Evolutionary conservation across 2,888 invertebrate genomes (phyloP), one percentile per base, ranked within the genome.

Genomic region (Capitulum mitella): DNA sequence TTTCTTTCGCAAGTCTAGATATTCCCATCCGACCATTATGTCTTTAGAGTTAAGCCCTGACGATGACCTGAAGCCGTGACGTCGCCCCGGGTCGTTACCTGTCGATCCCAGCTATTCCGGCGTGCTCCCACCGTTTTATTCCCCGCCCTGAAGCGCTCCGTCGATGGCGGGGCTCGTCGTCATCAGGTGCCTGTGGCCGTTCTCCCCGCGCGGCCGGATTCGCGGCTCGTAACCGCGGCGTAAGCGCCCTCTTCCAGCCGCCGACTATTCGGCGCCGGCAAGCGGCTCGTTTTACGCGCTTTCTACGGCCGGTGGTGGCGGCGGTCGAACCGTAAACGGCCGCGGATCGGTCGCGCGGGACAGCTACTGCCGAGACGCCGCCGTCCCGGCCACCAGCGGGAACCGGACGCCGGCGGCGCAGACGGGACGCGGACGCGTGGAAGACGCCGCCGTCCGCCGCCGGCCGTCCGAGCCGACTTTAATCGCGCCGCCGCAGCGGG

Each of bases 381-480:
- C 76, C 26, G 80, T 54, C 48, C 81, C 81, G 74, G 79, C 79
- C 37, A 79, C 29, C 48, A 81, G 77, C 75, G 80, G 81, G 19
- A 77, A 77, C 29, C 12, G 43, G 12, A 12, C 43, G 43, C 43
- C 43, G 43, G 12, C n/a, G n/a, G n/a, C n/a, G n/a, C 6, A 43
- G 43, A 43, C 43, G 43, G 43, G 12, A 12, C 43, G n/a, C 54
- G 6, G 54, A 54, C 14, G 54, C 54, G 19, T 6, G 19, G 54
- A 54, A 19, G 54, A 26, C 54, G n/a, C 29, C 58, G 26, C 58
- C 26, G 81, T 43, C 78, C 77, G 48, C 78, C 77, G 16, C 79
- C 78, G 48, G 78, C 40, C 46, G 74, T 79, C 51, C 22, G n/a
- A 5, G 51, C 51, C 70, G 26, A 40, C 70, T 70, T 22, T 70